Base-by-base conservation (phyloP, 2,797 vertebrate genomes). In the Danio choprae region DNA sequence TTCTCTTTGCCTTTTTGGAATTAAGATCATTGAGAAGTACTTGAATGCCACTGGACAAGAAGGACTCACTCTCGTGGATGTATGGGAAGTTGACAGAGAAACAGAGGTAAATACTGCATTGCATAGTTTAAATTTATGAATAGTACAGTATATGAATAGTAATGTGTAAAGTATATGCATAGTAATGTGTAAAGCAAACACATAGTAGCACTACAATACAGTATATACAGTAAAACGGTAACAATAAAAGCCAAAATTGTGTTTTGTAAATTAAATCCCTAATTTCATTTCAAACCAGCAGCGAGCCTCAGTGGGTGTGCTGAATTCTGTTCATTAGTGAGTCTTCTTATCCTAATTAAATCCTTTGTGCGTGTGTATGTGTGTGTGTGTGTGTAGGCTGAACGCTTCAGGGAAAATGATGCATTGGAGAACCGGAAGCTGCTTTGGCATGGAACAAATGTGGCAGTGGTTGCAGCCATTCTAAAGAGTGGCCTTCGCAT, bases 401-500 rank as follows among this genome's bases (percentile, higher is more conserved):
- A 91, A 4, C 90, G 89, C 10, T 96, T 98, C 86, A 88, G 82
- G 8, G 86, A 90, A 70, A 93, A 96, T 0, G 60, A 92, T 6
- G 38, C 40, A 22, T 88, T 98, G 88, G 93, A 92, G 64, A 96
- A 97, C 86, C 92, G 95, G 4, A 96, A 90, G 67, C 89, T 98
- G 85, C 94, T 98, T 48, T 99, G 97, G 97, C 96, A 98, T 0
- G 96, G 97, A 8, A 99, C 97, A 74, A 96, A 94, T 0, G 90
- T 97, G 80, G 97, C 96, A 0, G 95, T 96, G 81, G 93, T 98
- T 5, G 96, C 94, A 0, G 96, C 97, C 29, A 98, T 98, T 83
- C 92, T 99, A 82, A 97, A 95, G 91, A 96, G 93, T 0, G 96
- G 97, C 0, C 93, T 99, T 74, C 93, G 95, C 70, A 98, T 99